Evolutionary conservation across 2,113 vertebrate genomes (phyloP), one percentile per base, ranked within the genome.

Genomic region (Ictidomys tridecemlineatus): DNA sequence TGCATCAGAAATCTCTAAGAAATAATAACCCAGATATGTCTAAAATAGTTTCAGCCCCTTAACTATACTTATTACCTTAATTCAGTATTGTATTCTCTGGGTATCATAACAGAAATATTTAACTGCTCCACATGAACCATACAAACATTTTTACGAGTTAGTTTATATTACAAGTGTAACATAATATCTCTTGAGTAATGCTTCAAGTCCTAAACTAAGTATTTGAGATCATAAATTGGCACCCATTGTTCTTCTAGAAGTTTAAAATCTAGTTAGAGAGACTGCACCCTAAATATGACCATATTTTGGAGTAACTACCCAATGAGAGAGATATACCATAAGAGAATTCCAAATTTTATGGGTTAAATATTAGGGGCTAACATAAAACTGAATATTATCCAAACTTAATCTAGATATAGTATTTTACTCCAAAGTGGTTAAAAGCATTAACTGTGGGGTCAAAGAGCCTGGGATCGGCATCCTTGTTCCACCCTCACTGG

Each of bases 31-130:
- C 32, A 53, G 24, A 70, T 72, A 51, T 32, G 16, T 85, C 53
- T 88, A 74, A 96, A 95, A 82, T 63, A 91, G 32, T 88, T 86
- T 91, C 72, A 61, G 26, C 42, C n/a, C 90, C 72, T 97, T 91
- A 92, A 86, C n/a, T 82, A 37, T 63, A 32, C 42, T 96, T 92
- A 88, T 11, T 73, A 84, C 56, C 65, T 94, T 87, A 61, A 69
- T 82, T 94, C 32, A 77, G n/a, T 6, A 67, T 58, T 6, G 30
- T 53, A 53, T 86, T 87, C n/a, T 95, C 24, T 85, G 11, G 11
- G 1, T 76, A 58, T 90, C 72, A 22, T 76, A 83, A 70, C 2
- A 82, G 8, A 89, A 78, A 95, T 83, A 93, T 70, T 95, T 32
- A 77, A 56, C 4, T 45, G 32, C 16, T 42, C 7, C 53, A 85